These are phyloP conservation scores for Heliconius cydno DNA, from an alignment of 2,888 invertebrate species.

Conservation along the genomic window DNA sequence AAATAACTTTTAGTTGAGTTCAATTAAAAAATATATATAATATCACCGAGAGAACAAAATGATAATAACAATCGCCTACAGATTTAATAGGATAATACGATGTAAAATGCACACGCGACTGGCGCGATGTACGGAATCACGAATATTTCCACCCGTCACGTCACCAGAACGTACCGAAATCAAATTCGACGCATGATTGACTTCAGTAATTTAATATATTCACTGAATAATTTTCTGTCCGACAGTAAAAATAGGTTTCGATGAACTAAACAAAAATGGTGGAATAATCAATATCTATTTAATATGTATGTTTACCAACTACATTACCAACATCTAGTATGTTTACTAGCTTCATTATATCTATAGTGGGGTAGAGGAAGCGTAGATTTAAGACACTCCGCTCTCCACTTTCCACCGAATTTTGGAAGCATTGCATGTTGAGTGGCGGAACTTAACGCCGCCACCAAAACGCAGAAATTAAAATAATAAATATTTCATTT, in stretches of 20 bases:
- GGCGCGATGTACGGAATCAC: slow-evolving; percentile 47
- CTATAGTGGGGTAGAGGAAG: too few species aligned
- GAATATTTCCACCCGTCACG: slow-evolving; percentile 45
- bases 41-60: not conserved
- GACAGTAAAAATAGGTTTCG: slow-evolving; percentile 23
- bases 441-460: too few species aligned
- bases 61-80: slow-evolving; percentile 18
- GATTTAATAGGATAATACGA: slow-evolving; percentile 24
- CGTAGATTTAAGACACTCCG: too few species aligned
- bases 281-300: not conserved
- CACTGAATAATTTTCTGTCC: slow-evolving; percentile 36
- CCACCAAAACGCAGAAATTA: too few species aligned
- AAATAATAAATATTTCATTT: too few species aligned
- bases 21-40: not conserved
- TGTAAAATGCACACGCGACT: slow-evolving; percentile 29
- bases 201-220: slow-evolving; percentile 43
- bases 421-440: too few species aligned
- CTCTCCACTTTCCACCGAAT: too few species aligned
- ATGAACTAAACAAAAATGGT: slow-evolving; percentile 18
- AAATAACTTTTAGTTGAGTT: not conserved
- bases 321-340: not conserved
- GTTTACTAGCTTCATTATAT: too few species aligned
- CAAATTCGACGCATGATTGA: slow-evolving; percentile 42
- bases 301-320: not conserved
- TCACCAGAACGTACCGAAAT: slow-evolving; percentile 42